Conservation (phyloP, 2,797 vertebrate species). For the Tadarida brasiliensis region DNA sequence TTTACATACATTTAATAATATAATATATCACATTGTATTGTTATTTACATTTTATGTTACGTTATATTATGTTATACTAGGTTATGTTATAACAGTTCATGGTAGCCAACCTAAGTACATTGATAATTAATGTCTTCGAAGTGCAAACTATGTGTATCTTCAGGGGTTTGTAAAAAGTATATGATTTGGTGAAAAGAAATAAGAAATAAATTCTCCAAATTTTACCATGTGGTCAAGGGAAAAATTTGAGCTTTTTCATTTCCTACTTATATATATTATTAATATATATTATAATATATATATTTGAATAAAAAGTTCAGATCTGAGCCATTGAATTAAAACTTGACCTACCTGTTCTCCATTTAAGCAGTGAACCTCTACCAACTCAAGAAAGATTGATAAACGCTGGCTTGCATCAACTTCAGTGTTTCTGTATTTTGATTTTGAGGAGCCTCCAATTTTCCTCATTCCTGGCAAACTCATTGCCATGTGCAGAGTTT, state of each 20-base stretch:
- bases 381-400: slow-evolving; percentile 95
- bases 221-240: slow-evolving; percentile 20
- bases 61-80: background rate
- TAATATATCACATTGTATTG: background rate
- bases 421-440: slow-evolving; percentile 90
- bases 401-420: slow-evolving; percentile 92
- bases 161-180: background rate
- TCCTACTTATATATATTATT: background rate
- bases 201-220: slow-evolving; percentile 34
- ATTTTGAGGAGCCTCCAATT: slow-evolving; percentile 89
- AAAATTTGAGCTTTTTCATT: slow-evolving; percentile 25
- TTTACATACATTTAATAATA: background rate
- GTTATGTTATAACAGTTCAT: background rate
- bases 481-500: slow-evolving; percentile 97
- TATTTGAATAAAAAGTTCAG: background rate
- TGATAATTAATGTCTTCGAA: background rate
- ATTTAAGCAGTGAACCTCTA: slow-evolving; percentile 95
- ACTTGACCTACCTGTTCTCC: slow-evolving; percentile 92
- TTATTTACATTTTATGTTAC: background rate
- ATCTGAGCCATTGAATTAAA: slow-evolving; percentile 23
- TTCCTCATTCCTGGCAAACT: slow-evolving; percentile 94
- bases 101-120: background rate
- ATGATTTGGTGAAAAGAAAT: slow-evolving; percentile 14
- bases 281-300: background rate
- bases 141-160: background rate